Evolutionary conservation across 1,140 invertebrate species (phyloP).

Genomic region (Whitmania pigra): DNA sequence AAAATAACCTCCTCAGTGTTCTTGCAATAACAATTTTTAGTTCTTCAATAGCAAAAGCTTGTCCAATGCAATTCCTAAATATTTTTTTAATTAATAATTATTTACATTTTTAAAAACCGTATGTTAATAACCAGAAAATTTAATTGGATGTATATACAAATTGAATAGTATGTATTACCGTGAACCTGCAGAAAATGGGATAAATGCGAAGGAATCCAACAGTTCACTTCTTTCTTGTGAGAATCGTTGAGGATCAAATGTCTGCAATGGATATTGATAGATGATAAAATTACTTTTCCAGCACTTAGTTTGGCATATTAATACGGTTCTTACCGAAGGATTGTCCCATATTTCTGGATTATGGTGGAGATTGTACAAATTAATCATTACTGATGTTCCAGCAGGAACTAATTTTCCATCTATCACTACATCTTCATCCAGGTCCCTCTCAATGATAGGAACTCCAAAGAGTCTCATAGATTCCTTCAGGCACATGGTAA

Average conservation of each 20-base stretch:
- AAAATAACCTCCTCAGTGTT: conserved; percentile 24
- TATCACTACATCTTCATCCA: conserved; percentile 51
- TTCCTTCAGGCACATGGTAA: conserved; percentile 41
- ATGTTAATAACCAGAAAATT: no score
- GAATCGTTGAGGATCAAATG: conserved; percentile 33
- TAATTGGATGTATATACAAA: no score
- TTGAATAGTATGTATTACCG: no score
- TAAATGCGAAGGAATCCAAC: conserved; percentile 30
- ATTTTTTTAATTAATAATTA: no score
- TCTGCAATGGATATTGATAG: conserved; percentile 7
- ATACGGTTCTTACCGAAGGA: conserved; percentile 15
- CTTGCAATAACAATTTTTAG: conserved; percentile 8
- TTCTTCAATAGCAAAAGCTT: conserved; percentile 19
- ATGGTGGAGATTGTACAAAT: conserved; percentile 33
- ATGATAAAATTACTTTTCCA: no score
- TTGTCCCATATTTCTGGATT: conserved; percentile 33
- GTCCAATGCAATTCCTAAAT: conserved; percentile 18
- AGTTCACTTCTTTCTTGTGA: conserved; percentile 29
- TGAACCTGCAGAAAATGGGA: conserved; percentile 36
- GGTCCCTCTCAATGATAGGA: conserved; percentile 56
- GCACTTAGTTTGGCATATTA: no score
- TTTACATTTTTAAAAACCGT: no score
- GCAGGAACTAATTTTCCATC: conserved; percentile 28
- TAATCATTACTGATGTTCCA: conserved; percentile 24
- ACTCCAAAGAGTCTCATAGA: conserved; percentile 38